Conservation (phyloP, 2,888 invertebrate species). For the Dolomedes plantarius region DNA sequence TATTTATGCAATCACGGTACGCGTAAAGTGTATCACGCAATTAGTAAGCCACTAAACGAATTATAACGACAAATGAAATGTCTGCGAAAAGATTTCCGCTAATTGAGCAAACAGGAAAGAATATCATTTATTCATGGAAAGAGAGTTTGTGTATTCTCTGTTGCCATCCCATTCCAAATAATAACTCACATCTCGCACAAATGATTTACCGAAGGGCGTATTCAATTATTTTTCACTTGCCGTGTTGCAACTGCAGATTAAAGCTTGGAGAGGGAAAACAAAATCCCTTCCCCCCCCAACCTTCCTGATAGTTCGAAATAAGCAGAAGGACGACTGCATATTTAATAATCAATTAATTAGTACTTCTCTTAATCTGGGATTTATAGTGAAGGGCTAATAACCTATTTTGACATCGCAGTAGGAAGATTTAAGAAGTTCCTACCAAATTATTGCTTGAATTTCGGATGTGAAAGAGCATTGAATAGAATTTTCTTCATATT, state of each 20-base stretch:
- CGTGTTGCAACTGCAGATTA: constrained; percentile 40
- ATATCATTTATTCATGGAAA: constrained; percentile 32
- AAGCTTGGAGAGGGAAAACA: constrained; percentile 2
- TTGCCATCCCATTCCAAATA: constrained; percentile 3
- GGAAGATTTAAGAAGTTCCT: no score
- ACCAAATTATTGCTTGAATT: no score
- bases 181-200: constrained; percentile 32
- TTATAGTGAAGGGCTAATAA: constrained; percentile 51
- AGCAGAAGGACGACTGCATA: constrained; percentile 15
- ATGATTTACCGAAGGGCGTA: constrained; percentile 18
- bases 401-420: constrained; percentile 33
- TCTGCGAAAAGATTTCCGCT: constrained; percentile 18
- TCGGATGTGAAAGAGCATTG: no score
- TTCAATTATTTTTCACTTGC: constrained; percentile 44
- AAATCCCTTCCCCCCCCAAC: neutral
- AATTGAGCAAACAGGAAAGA: constrained; percentile 47
- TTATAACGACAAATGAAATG: constrained; percentile 28
- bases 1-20: neutral
- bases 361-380: constrained; percentile 60
- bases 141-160: neutral
- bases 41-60: constrained; percentile 41
- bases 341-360: constrained; percentile 70
- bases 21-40: constrained; percentile 37
- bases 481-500: no score
- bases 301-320: no score